Evolutionary conservation across 2,113 vertebrate species (phyloP).

Genomic region (Mus musculus): GRCm39 chr5:116915501-116916000

Average conservation of each 20-base stretch:
- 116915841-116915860: background rate
- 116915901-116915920: background rate
- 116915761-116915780: background rate
- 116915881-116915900: background rate
- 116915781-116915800: background rate
- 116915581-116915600: background rate
- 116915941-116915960: background rate
- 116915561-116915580: background rate
- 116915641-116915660: background rate
- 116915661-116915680: background rate
- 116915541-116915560: background rate
- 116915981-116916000: slow-evolving; percentile 3
- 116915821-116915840: background rate
- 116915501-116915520: background rate
- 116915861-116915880: background rate
- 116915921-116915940: background rate
- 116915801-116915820: background rate
- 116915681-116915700: background rate
- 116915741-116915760: background rate
- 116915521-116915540: background rate
- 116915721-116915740: background rate
- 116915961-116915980: background rate
- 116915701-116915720: background rate
- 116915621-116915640: background rate
- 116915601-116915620: background rate